A percentile compares a stretch with the other conserved stretches of the same genome.
Evolutionary conservation across 2,888 invertebrate genomes (phyloP).

Genomic region (Schizotus pectinicornis): DNA sequence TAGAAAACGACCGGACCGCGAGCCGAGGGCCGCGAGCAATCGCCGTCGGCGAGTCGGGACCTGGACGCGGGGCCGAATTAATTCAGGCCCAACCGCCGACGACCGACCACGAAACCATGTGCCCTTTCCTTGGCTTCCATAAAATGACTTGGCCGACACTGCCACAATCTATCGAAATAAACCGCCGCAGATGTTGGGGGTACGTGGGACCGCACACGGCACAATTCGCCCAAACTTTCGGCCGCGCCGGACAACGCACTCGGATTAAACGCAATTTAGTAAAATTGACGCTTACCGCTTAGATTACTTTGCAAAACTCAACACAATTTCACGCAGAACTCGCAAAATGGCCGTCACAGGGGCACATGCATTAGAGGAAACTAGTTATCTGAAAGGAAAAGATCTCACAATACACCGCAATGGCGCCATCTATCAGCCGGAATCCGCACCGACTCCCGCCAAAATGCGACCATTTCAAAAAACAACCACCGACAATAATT

Average conservation of each 20-base stretch:
- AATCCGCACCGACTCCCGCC: neutral
- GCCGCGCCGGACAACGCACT: conserved; percentile 37
- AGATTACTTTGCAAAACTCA: conserved; percentile 65
- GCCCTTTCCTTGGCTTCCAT: conserved; percentile 58
- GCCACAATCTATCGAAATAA: conserved; percentile 48
- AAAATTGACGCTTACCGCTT: conserved; percentile 63
- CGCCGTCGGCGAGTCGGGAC: conserved; percentile 7
- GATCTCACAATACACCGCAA: conserved; percentile 41
- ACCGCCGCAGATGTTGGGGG: conserved; percentile 47
- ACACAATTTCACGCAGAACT: conserved; percentile 70
- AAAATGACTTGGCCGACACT: conserved; percentile 52
- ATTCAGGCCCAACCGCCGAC: conserved; percentile 25
- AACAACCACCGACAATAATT: no score
- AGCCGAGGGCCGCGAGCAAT: conserved; percentile 20
- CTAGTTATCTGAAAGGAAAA: conserved; percentile 36
- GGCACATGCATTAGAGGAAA: conserved; percentile 69
- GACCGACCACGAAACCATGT: conserved; percentile 60
- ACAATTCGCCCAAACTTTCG: conserved; percentile 40
- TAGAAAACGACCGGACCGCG: conserved; percentile 40
- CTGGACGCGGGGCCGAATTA: no score
- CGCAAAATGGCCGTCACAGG: conserved; percentile 73
- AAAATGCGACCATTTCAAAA: no score
- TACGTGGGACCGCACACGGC: conserved; percentile 36
- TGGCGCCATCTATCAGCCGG: conserved; percentile 44
- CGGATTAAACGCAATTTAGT: conserved; percentile 44